These are phyloP conservation scores for Trichonephila clavata DNA, from an alignment of 1,140 invertebrate species.

Conservation along the genomic window DNA sequence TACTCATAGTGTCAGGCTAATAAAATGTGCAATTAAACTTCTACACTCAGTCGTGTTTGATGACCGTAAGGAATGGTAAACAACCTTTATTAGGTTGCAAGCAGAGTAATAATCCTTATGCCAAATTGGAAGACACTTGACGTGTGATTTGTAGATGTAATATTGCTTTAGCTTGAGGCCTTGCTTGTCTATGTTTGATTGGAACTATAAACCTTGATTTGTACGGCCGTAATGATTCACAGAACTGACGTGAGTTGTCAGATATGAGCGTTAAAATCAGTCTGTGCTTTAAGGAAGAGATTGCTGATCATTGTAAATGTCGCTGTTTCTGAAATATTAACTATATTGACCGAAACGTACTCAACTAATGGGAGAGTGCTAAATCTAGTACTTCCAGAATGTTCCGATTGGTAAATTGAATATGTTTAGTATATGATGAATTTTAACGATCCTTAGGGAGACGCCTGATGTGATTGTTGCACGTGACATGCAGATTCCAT, in stretches of 20 bases:
- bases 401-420: no score
- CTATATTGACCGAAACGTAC: background rate
- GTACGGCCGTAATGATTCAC: background rate
- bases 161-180: conserved; percentile 7
- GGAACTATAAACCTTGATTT: conserved; percentile 31
- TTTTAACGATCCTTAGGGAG: no score
- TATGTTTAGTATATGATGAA: no score
- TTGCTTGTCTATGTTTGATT: conserved; percentile 6
- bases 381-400: no score
- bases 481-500: no score
- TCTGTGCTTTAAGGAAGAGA: background rate
- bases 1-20: background rate
- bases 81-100: conserved; percentile 27
- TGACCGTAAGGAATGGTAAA: background rate
- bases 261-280: background rate
- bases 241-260: conserved; percentile 17
- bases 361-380: no score
- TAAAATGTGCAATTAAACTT: background rate
- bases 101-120: background rate
- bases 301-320: background rate
- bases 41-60: background rate
- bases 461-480: no score
- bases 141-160: conserved; percentile 38
- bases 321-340: background rate
- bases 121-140: conserved; percentile 23